Base-by-base conservation (phyloP, 2,888 invertebrate genomes). In the Drepanosiphum platanoidis region DNA sequence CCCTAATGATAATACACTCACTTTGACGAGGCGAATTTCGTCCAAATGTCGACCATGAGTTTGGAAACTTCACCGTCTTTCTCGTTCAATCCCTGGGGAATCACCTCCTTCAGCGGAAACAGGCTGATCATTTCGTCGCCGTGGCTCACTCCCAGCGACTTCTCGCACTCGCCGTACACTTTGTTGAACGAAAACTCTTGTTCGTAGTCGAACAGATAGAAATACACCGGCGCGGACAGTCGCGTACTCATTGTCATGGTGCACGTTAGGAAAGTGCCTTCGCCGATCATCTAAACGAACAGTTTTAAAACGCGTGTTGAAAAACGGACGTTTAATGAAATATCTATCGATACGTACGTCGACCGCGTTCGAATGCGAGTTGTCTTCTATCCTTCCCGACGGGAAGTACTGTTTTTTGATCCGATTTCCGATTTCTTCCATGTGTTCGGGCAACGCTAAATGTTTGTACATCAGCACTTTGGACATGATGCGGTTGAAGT, bases 51-150 rank as follows among this genome's bases (percentile, higher is more conserved):
- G 27, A 86, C 27, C 66, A 86, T 30, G 3, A 84, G 34, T 15
- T 86, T 79, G 3, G 86, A 86, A 15, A 86, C 36, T 34, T 84
- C 52, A 1, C 27, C 7, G 32, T 86, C 86, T 30, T 78, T n/a
- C 9, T 77, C 39, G 27, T 64, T 36, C 30, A 72, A 39, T 11
- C 78, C 42, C 39, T 74, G 3, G 9, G 86, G 79, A 15, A 74
- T 27, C 4, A 86, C 1, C 8, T 8, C 46, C 22, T 75, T 70
- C 32, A 86, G 7, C n/a, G 66, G 15, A n/a, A 87, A 87, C 34
- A 87, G 71, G n/a, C 79, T 87, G n/a, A 87, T 80, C 32, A 87
- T 34, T 58, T 87, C 87, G 34, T 87, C 87, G 22, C 36, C 86
- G 5, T 87, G 87, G 15, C 71, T 66, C 3, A 86, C 87, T 27